Percentiles rank a stretch among this genome's conserved stretches.
phyloP scores from a whole-genome alignment of 2,113 vertebrate species.

The Gobio gobio region DNA sequence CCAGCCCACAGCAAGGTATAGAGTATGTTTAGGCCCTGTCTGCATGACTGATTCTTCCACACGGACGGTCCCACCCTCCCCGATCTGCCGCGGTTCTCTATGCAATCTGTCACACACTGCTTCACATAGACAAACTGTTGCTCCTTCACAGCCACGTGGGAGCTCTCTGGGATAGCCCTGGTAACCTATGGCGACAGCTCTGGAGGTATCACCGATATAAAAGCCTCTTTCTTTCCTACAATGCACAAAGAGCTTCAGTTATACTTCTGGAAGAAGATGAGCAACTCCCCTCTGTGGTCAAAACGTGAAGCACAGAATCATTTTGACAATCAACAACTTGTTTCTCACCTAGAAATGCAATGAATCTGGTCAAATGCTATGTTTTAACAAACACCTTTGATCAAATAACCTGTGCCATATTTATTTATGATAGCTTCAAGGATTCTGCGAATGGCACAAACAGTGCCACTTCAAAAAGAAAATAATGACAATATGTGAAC shows the following conservation, averaged over 20 bases:
- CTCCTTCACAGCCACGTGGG: neutral
- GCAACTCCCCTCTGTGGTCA: conserved; percentile 51
- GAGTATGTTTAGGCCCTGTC: conserved; percentile 16
- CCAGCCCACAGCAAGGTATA: conserved; percentile 6
- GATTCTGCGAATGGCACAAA: neutral
- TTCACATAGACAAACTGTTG: conserved; percentile 13
- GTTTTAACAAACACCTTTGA: neutral
- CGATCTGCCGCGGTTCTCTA: neutral
- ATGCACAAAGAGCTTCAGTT: conserved; percentile 24
- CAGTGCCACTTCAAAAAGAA: neutral
- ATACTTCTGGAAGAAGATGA: conserved; percentile 27
- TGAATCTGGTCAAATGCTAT: neutral
- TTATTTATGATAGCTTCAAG: neutral
- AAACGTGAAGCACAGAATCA: conserved; percentile 19
- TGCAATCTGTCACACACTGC: conserved; percentile 14
- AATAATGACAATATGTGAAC: neutral
- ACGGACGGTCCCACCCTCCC: conserved; percentile 14
- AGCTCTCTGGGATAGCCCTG: conserved; percentile 41
- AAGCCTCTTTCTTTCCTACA: conserved; percentile 17
- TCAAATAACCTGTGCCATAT: neutral
- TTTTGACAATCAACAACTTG: neutral
- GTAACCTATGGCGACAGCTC: conserved; percentile 40
- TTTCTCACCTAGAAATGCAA: neutral
- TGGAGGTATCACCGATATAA: conserved; percentile 11
- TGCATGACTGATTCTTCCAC: conserved; percentile 16